Evolutionary conservation across 2,797 vertebrate genomes (phyloP).

Genomic region (Hypotaenidia philippensis): DNA sequence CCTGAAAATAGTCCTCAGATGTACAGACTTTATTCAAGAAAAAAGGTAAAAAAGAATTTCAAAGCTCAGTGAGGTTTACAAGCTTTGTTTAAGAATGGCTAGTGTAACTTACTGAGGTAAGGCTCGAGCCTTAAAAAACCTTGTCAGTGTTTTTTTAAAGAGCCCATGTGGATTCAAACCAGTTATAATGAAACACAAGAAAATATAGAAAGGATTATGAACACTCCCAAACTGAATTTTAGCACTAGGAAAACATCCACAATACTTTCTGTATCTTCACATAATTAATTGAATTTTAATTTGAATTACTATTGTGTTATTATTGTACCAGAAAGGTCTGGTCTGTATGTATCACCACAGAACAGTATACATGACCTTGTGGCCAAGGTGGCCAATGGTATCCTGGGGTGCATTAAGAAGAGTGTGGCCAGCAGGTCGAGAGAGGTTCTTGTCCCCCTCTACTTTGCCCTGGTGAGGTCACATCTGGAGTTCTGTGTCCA

Average conservation of each 20-base stretch:
- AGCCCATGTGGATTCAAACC: background rate
- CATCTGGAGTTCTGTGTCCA: too few species aligned
- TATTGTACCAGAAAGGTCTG: background rate
- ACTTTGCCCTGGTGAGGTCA: too few species aligned
- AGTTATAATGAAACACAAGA: background rate
- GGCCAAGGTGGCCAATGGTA: too few species aligned
- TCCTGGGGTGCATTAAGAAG: too few species aligned
- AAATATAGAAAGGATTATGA: background rate
- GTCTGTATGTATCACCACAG: background rate
- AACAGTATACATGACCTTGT: background rate
- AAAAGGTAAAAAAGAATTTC: background rate
- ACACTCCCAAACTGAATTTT: background rate
- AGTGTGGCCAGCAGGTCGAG: too few species aligned
- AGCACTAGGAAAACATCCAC: background rate
- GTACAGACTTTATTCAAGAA: conserved; percentile 20
- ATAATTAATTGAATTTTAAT: background rate
- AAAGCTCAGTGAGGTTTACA: background rate
- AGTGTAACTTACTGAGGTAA: conserved; percentile 37
- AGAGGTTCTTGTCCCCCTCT: too few species aligned
- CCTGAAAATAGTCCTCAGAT: conserved; percentile 30
- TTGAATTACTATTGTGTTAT: background rate
- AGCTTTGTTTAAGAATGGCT: background rate
- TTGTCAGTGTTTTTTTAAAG: background rate
- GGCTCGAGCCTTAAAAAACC: background rate
- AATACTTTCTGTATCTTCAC: background rate